Base-by-base conservation (phyloP, 1,140 invertebrate species). In the Solenopsis invicta region DNA sequence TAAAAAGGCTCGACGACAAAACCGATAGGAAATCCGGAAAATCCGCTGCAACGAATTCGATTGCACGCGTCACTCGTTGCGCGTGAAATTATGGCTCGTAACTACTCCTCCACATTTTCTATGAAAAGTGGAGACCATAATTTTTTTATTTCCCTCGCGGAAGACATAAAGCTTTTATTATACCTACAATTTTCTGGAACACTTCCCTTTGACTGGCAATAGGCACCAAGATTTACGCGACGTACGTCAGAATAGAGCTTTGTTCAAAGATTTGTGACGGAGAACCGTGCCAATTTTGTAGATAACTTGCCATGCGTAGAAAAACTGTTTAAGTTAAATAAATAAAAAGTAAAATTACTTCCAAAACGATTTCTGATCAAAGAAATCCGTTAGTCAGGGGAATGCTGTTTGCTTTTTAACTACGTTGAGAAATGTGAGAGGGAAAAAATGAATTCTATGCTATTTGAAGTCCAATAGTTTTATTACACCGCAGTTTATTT, bases 101-200 rank as follows among this genome's bases (percentile, higher is more conserved):
- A 89, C 74, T 89, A 89, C n/a, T 87, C 62, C 85, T 87, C 61
- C 71, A 50, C 64, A 56, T 89, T 90, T 90, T 74, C 88, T 74
- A 29, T 64, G 41, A 75, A 69, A 72, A 85, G 61, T 77, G 45
- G 74, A 34, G 61, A 52, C 48, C 48, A 56, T 77, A 78, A 54
- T 54, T 66, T 85, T 85, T 85, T 66, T 61, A 76, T 67, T 77
- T 77, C 13, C 48, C 37, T 77, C 52, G 45, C 41, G 34, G 61
- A 41, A 64, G 72, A 77, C 37, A 66, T 85, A 85, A 85, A 85
- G 62, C 59, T 85, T 85, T 78, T 85, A 85, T 85, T 77, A 77
- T 66, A 77, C 45, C 34, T 77, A 77, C 82, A 77, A 77, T 85
- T 66, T 85, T 77, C 45, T 72, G 37, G 45, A 45, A 82, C 69